Base-by-base conservation (phyloP, 2,797 vertebrate genomes). In the Balearica regulorum region DNA sequence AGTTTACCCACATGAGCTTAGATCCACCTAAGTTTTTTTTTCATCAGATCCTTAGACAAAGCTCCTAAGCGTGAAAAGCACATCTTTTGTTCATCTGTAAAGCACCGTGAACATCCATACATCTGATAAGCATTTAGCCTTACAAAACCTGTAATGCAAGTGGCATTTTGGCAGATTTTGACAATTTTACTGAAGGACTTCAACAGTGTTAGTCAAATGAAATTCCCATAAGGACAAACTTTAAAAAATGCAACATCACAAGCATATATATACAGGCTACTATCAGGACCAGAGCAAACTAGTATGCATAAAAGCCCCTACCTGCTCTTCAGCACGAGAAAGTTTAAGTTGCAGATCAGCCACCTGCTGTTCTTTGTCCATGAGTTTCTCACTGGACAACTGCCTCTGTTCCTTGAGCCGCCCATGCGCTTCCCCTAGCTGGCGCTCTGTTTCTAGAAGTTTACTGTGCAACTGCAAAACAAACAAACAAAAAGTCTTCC, bases 321-420 rank as follows among this genome's bases (percentile, higher is more conserved):
- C 99, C 99, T 99, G 98, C 81, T 99, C 99, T 95, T 99, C 99
- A 69, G 98, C 97, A 73, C 99, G 99, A 53, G 99, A 99, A 57
- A 99, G 98, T 97, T 99, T 99, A 75, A 99, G 98, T 43, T 99
- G 99, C 65, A 99, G 97, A 94, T 99, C 99, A 20, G 99, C 99
- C 49, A 98, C 99, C 90, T 99, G 99, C 95, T 99, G 99, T 94
- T 99, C 99, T 39, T 98, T 98, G 96, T 99, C 99, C 98, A 99
- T 99, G 62, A 99, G 96, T 76, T 99, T 99, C 97, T 99, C 99
- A 91, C 99, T 99, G 7, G 99, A 99, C 17, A 99, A 98, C 96
- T 99, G 99, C 95, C 99, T 98, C 98, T 99, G 99, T 25, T 99
- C 99, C 97, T 99, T 99, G 61, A 99, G 98, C 51, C 99, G 98